Evolutionary conservation across 1,140 invertebrate genomes (phyloP).

Genomic region (Atta texana): DNA sequence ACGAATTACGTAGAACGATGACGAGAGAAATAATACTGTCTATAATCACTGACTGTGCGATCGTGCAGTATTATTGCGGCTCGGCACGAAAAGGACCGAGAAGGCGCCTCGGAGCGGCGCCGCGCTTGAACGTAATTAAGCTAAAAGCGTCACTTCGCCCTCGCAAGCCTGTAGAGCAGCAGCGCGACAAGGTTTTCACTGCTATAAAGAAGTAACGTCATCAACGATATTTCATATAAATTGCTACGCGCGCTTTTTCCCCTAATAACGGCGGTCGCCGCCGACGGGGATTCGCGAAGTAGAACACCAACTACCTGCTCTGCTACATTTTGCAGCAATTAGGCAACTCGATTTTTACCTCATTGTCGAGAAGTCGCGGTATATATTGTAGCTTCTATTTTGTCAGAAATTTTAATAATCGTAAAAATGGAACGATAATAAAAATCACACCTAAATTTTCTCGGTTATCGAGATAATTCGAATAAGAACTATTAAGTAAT

Average conservation of each 20-base stretch:
- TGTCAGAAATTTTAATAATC: background rate
- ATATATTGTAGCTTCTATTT: background rate
- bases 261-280: conserved; percentile 40
- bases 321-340: conserved; percentile 47
- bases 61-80: conserved; percentile 58
- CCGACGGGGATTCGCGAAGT: conserved; percentile 26
- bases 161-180: conserved; percentile 44
- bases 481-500: background rate
- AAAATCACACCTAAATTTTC: background rate
- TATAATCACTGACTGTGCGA: conserved; percentile 50
- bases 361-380: conserved; percentile 13
- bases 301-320: conserved; percentile 27
- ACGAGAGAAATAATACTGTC: conserved; percentile 44
- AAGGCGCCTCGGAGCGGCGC: conserved; percentile 37
- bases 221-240: conserved; percentile 64
- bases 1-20: conserved; percentile 43
- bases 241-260: conserved; percentile 63
- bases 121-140: conserved; percentile 57
- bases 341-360: conserved; percentile 49
- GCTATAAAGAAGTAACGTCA: conserved; percentile 62
- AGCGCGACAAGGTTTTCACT: conserved; percentile 59
- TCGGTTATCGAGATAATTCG: background rate
- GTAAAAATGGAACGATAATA: background rate
- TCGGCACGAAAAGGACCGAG: conserved; percentile 40
- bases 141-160: conserved; percentile 61